Base-by-base conservation (phyloP, 2,113 vertebrate species). In the Romanogobio albipinnatus region DNA sequence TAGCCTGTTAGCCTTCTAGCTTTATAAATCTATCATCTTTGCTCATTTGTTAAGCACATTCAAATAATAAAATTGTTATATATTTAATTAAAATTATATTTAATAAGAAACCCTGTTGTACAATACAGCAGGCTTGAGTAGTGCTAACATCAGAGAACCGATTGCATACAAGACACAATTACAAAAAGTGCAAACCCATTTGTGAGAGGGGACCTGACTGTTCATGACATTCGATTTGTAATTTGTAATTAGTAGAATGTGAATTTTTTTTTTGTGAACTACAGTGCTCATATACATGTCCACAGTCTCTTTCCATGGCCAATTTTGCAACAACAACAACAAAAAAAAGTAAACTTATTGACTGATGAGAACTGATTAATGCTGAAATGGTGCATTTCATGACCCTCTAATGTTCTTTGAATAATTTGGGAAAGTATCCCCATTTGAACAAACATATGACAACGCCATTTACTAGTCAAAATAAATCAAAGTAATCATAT, bases 361-460 rank as follows among this genome's bases (percentile, higher is more conserved):
- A n/a, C n/a, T n/a, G 5, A 2, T 22, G 43, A 47, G 11, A 73
- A 24, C 43, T 26, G 22, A 49, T 74, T 26, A 2, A 43, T 62
- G 4, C 22, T 62, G 4, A 24, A 61, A 61, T 43, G 4, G 22
- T 11, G 11, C 0, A n/a, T 74, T 74, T 49, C 43, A 49, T 74
- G 71, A 49, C 43, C 71, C 71, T 74, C 47, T 26, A 74, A 74
- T 49, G 22, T 26, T 49, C 43, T 47, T 62, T 62, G n/a, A 3
- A 78, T 78, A 39, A 11, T 43, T 36, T 14, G 0, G 8, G 36
- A 43, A 43, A 62, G 26, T 17, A 45, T 64, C 58, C 11, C 8
- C n/a, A 80, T 64, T 62, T 47, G 58, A 19, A 47, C 58, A 62
- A 79, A 80, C 58, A 79, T 29, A 29, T 36, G 74, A 1, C 9